These are phyloP conservation scores for Brachionus calyciflorus DNA, from an alignment of 1,140 invertebrate genomes.

Conservation along the genomic window DNA sequence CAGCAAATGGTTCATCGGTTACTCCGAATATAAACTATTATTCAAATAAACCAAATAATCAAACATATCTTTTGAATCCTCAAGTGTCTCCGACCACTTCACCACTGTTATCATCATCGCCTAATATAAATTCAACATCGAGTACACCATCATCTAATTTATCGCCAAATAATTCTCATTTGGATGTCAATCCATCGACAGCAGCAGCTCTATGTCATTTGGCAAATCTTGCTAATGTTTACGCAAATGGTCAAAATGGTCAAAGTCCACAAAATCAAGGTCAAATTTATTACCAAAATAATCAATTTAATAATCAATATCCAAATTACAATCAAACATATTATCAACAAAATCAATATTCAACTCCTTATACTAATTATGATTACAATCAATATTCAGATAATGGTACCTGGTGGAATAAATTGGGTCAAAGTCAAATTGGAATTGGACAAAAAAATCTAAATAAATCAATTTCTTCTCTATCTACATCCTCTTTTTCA, in stretches of 20 bases:
- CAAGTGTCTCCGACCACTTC: conserved; percentile 26
- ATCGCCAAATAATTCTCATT: neutral
- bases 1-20: neutral
- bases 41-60: neutral
- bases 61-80: conserved; percentile 8
- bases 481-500: conserved; percentile 28
- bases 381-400: conserved; percentile 18
- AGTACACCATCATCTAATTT: neutral
- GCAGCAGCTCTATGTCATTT: conserved; percentile 38
- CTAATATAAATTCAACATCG: neutral
- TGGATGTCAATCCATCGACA: conserved; percentile 10
- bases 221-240: conserved; percentile 39
- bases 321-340: neutral
- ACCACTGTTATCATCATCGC: conserved; percentile 18
- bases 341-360: neutral
- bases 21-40: neutral
- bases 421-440: neutral
- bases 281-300: conserved; percentile 1
- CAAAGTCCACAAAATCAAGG: neutral
- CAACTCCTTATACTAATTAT: neutral
- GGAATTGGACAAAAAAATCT: neutral
- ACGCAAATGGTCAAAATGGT: conserved; percentile 8
- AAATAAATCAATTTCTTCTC: conserved; percentile 16
- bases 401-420: neutral
- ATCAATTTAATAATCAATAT: neutral